Conservation (phyloP, 2,113 vertebrate species). For the Mirza zaza region DNA sequence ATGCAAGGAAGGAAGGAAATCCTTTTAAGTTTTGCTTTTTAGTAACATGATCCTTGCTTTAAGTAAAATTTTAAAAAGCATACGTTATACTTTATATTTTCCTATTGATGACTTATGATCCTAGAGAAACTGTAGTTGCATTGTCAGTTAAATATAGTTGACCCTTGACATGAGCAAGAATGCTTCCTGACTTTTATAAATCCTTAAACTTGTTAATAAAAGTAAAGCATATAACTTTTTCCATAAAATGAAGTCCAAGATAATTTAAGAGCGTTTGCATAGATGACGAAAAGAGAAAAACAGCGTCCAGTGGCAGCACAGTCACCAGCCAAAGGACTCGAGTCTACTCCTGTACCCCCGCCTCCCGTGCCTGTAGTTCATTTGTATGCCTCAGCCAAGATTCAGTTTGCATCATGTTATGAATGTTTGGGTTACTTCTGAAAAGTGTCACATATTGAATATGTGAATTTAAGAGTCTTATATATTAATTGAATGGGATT, state of each 20-base stretch:
- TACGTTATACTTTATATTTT: conserved; percentile 6
- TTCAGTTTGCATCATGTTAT: not conserved
- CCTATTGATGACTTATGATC: not conserved
- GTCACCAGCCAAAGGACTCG: not conserved
- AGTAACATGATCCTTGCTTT: conserved; percentile 11
- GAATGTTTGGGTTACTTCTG: not conserved
- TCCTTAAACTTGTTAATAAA: not conserved
- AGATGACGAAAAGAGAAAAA: not conserved
- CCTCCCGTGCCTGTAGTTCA: not conserved
- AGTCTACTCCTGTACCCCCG: too few relatives aligned
- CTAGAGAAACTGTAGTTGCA: not conserved
- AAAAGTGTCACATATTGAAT: not conserved
- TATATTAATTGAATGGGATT: not conserved
- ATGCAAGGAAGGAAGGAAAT: not conserved
- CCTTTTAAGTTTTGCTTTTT: not conserved
- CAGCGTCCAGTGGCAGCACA: not conserved
- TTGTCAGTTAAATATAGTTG: not conserved
- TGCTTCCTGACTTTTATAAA: not conserved
- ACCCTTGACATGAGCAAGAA: not conserved
- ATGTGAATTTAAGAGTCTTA: not conserved
- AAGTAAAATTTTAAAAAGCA: not conserved
- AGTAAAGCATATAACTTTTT: not conserved
- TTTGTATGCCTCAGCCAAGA: not conserved
- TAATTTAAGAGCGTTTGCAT: not conserved
- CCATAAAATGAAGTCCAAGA: not conserved